Percentiles rank a stretch among this genome's conserved stretches.
phyloP scores from a whole-genome alignment of 1,140 invertebrate genomes.

The Papilio xuthus region DNA sequence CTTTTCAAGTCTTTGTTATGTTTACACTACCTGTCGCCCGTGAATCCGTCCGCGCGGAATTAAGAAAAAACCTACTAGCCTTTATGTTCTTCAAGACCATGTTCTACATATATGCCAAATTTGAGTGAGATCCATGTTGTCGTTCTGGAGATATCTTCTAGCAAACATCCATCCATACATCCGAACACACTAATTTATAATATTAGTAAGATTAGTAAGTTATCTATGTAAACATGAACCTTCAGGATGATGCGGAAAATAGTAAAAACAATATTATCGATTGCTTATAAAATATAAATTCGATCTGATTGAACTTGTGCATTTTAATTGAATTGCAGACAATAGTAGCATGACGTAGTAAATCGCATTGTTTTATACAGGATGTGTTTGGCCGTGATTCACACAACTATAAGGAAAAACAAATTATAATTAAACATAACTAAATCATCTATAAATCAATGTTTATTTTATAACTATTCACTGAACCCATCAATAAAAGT shows the following conservation, averaged over 20 bases:
- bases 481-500: too few relatives aligned
- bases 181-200: too few relatives aligned
- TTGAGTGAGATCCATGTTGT: too few relatives aligned
- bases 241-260: not conserved
- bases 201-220: too few relatives aligned
- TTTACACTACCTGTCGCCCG: not conserved
- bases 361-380: constrained; percentile 2
- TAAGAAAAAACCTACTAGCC: too few relatives aligned
- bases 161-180: too few relatives aligned
- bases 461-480: too few relatives aligned
- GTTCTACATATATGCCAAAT: too few relatives aligned
- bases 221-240: not conserved
- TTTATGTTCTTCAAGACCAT: too few relatives aligned
- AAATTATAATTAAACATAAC: not conserved
- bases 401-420: not conserved
- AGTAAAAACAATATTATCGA: not conserved
- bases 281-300: not conserved
- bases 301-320: not conserved
- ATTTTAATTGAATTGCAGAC: not conserved
- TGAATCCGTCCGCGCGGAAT: too few relatives aligned
- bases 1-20: not conserved
- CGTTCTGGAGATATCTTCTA: too few relatives aligned
- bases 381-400: not conserved
- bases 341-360: constrained; percentile 2
- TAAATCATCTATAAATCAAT: not conserved